Conservation (phyloP, 2,113 vertebrate species). For the Burhinus bistriatus region DNA sequence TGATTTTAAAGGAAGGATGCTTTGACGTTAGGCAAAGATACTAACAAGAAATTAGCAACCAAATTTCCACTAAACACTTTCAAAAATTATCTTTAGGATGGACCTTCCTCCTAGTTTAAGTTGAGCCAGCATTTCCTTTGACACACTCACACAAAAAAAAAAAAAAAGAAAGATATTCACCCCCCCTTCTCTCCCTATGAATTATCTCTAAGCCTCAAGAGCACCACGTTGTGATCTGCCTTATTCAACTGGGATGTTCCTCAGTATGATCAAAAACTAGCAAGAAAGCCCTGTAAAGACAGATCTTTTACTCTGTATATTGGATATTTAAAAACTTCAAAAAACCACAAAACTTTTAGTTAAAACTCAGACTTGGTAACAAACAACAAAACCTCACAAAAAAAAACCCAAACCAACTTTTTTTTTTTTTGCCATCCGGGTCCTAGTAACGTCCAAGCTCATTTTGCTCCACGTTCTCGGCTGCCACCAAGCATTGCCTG, state of each 20-base stretch:
- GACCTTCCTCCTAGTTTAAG: not conserved
- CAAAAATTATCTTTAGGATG: not conserved
- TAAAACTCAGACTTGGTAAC: not conserved
- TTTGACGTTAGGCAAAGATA: not conserved
- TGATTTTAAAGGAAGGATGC: not conserved
- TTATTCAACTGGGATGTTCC: not conserved
- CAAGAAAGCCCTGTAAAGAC: not conserved
- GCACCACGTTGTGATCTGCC: not conserved
- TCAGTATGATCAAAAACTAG: not conserved
- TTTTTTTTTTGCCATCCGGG: not conserved
- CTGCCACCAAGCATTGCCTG: not conserved
- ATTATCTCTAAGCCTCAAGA: not conserved
- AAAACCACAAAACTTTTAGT: not conserved
- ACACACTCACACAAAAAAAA: not conserved
- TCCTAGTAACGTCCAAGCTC: not conserved
- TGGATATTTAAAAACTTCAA: not conserved
- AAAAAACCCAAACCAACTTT: too few species aligned
- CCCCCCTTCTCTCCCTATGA: not conserved
- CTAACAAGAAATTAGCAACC: not conserved
- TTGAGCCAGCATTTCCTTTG: not conserved
- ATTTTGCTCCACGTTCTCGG: not conserved
- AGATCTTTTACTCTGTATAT: not conserved
- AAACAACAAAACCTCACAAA: not conserved
- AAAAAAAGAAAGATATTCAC: not conserved
- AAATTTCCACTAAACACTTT: not conserved